Evolutionary conservation across 1,140 invertebrate genomes (phyloP).

Genomic region (Littorina saxatilis): DNA sequence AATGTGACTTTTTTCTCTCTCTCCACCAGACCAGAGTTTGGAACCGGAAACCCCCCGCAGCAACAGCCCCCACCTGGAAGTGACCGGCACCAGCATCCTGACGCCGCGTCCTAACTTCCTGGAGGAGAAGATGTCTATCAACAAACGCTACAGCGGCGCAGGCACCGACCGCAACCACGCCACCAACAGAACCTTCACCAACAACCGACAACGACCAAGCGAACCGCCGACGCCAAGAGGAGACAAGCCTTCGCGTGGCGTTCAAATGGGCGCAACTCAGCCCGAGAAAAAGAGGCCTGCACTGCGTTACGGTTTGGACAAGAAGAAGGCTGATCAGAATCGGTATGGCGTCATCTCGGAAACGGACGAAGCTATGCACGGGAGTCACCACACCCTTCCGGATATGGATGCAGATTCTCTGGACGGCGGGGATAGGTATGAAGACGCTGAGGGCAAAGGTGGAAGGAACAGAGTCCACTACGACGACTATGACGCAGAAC

Average conservation of each 20-base stretch:
- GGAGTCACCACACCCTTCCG: background rate
- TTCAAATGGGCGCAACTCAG: too few species aligned
- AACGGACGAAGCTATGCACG: too few species aligned
- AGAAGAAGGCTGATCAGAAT: too few species aligned
- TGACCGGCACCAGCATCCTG: background rate
- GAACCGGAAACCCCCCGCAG: background rate
- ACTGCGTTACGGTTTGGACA: too few species aligned
- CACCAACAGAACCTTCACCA: conserved; percentile 23
- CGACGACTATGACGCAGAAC: background rate
- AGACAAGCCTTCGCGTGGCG: background rate
- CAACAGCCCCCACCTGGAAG: background rate
- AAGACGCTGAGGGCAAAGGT: background rate
- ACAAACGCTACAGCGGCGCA: conserved; percentile 4
- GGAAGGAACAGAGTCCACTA: background rate
- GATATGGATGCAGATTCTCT: background rate
- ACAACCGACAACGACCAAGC: background rate
- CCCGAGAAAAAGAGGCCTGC: too few species aligned
- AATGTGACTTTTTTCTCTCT: background rate
- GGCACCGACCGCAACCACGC: background rate
- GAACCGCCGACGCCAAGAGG: background rate
- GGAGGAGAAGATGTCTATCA: conserved; percentile 1
- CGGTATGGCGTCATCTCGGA: too few species aligned
- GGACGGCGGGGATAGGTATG: background rate
- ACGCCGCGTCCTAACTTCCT: background rate
- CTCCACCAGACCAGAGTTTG: background rate